Base-by-base conservation (phyloP, 1,140 invertebrate species). In the Laupala kohalensis region DNA sequence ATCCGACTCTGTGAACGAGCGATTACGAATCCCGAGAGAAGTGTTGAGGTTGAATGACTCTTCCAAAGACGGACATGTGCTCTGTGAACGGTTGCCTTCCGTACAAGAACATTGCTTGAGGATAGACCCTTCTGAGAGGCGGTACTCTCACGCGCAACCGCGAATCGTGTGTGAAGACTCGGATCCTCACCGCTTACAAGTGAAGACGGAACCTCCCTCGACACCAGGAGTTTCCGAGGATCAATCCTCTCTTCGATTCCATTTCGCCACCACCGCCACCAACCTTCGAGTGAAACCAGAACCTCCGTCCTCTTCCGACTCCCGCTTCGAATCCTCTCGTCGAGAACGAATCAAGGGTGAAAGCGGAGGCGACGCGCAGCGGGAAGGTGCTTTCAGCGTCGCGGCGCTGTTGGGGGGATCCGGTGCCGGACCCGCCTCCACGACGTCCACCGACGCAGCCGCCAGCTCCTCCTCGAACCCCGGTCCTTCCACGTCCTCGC, bases 401-500 rank as follows among this genome's bases (percentile, higher is more conserved):
- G 73, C 78, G 79, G 72, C 81, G 79, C 75, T 78, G 78, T 69
- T 77, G 78, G 69, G 79, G 78, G 37, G 37, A 0, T 19, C 1
- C 37, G 37, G n/a, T 15, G 62, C 24, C 0, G 30, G 19, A 74
- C 78, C 77, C 0, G 27, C 79, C 69, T 77, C 77, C 79, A 1
- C 78, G 76, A 0, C 78, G 77, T 6, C 77, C 76, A 1, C 77
- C 74, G 5, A 27, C 73, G 26, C 37, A 53, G 1, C 37, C 1
- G 9, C 24, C 9, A 29, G 26, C 2, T 6, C 15, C 29, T 25
- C 13, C 23, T 13, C n/a, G 15, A 75, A 80, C 25, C 75, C 72
- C 69, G 76, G 76, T 78, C 73, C 78, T 78, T 73, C 81, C 79
- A 75, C 78, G 78, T 69, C 76, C 78, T 66, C 79, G 78, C 4